A percentile compares a stretch with the other conserved stretches of the same genome.
phyloP scores from a whole-genome alignment of 1,140 invertebrate species.

The Armadillidium nasatum region DNA sequence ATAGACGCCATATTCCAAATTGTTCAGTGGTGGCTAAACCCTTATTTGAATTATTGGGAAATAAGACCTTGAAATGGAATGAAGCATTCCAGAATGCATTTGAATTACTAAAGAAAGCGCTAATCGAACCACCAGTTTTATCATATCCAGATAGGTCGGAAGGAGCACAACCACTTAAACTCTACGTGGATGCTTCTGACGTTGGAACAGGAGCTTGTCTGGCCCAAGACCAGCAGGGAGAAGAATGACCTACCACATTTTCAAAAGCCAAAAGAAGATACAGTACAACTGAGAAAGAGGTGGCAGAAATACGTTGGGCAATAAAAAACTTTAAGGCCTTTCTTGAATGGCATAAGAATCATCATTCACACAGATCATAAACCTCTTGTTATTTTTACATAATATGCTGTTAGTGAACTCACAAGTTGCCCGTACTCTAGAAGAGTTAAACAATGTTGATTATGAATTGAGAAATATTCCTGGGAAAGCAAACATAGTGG shows the following conservation, averaged over 20 bases:
- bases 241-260: neutral
- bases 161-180: neutral
- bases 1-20: too few species aligned
- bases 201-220: neutral
- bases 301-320: neutral
- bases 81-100: neutral
- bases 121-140: neutral
- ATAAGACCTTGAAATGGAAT: too few species aligned
- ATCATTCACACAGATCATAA: conserved; percentile 15
- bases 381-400: conserved; percentile 3
- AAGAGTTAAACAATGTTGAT: conserved; percentile 7
- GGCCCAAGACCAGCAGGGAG: neutral
- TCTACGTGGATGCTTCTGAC: neutral
- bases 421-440: neutral
- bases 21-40: too few species aligned
- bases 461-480: neutral
- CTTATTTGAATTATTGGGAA: too few species aligned
- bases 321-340: neutral
- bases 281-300: neutral
- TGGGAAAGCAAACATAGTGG: neutral
- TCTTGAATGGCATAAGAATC: conserved; percentile 4
- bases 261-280: neutral
- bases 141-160: neutral
- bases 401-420: neutral
- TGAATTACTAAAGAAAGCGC: neutral